Conservation (phyloP, 1,140 invertebrate genomes). For the Catajapyx aquilonaris region DNA sequence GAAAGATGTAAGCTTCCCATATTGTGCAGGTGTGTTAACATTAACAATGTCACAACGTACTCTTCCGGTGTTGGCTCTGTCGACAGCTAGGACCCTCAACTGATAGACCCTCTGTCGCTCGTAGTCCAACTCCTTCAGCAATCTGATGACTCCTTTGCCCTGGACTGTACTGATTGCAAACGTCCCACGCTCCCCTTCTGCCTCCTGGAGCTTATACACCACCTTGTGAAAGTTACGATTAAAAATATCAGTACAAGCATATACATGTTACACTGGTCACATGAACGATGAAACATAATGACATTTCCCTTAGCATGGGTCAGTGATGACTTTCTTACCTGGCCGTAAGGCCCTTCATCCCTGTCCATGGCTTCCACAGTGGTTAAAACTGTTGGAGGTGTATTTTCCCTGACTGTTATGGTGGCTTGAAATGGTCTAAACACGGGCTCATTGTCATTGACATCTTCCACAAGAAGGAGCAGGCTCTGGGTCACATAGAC, state of each 20-base stretch:
- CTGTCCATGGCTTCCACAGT: slow-evolving; percentile 68
- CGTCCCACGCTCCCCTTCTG: slow-evolving; percentile 46
- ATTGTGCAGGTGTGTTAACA: too few species aligned
- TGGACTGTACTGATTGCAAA: slow-evolving; percentile 66
- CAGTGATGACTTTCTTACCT: slow-evolving; percentile 30
- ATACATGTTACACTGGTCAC: slow-evolving; percentile 1
- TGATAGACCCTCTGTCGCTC: slow-evolving; percentile 75
- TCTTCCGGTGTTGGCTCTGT: slow-evolving; percentile 56
- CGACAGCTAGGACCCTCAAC: slow-evolving; percentile 58
- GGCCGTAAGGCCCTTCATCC: slow-evolving; percentile 78
- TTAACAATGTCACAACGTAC: slow-evolving; percentile 19
- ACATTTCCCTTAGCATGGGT: not conserved
- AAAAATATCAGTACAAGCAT: not conserved
- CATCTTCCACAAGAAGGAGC: slow-evolving; percentile 68
- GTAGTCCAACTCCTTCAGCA: slow-evolving; percentile 60
- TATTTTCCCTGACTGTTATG: slow-evolving; percentile 55
- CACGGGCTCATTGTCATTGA: slow-evolving; percentile 74
- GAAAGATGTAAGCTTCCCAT: not conserved
- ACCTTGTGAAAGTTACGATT: slow-evolving; percentile 16
- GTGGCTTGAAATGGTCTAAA: slow-evolving; percentile 68
- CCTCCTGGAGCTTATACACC: slow-evolving; percentile 38
- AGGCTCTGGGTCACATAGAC: slow-evolving; percentile 80
- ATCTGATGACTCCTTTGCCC: slow-evolving; percentile 63
- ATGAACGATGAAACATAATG: not conserved
- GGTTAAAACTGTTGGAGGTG: slow-evolving; percentile 43